Evolutionary conservation across 2,888 invertebrate species (phyloP), one percentile per base, ranked within the genome.

Genomic region (Nomada goodeniana): DNA sequence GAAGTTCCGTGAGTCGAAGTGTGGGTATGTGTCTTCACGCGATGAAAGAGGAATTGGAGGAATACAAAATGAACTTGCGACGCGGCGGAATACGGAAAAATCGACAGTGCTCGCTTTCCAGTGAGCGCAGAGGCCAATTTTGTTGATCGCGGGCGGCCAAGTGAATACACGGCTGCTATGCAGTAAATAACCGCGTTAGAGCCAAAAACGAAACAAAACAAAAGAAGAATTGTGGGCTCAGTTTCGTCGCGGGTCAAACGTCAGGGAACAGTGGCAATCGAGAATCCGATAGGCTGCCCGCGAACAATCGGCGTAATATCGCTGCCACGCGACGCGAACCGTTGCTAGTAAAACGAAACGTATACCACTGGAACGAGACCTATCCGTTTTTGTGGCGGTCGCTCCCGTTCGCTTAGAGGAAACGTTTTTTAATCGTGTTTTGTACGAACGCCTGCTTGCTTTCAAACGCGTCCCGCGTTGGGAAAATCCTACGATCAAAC

Each of bases 101-200:
- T 36, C 13, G 67, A 47, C 10, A n/a, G 10, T 57, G 57, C 18
- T 20, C 59, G n/a, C n/a, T 65, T 26, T 10, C 23, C 68, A 55
- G 23, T 26, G 64, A 52, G 42, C 29, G 20, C 44, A 5, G 9
- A 53, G 50, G 26, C 20, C 60, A 42, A 59, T 77, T 70, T 63
- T 63, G 65, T 57, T 77, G 83, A 77, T 83, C 74, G 83, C 67
- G 52, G 55, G 47, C 9, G 61, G 55, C 44, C 55, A 82, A 71
- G 67, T 74, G 78, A 78, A 74, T 80, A 75, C 82, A 55, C 61
- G 42, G 15, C 15, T 3, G 44, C n/a, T 18, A 47, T 47, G 76
- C 65, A 57, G 77, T 83, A 82, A 82, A 83, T 83, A 83, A 83
- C 82, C 50, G 71, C 63, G 69, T 55, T 53, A 79, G 79, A 70